These are phyloP conservation scores for Epinephelus coioides DNA, from an alignment of 2,797 vertebrate genomes.

Conservation along the genomic window DNA sequence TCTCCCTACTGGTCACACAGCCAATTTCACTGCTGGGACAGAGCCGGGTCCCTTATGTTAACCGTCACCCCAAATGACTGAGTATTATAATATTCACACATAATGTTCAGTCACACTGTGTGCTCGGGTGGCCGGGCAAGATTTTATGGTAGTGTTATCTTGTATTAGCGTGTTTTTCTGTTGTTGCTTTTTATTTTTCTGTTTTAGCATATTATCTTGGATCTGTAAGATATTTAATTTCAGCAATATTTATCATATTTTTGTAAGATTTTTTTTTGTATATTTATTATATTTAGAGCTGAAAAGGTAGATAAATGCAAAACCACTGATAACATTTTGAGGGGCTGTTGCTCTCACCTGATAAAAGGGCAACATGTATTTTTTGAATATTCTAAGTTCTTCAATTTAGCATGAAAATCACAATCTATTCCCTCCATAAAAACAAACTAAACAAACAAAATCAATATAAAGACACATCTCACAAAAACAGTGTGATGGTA, in stretches of 20 bases:
- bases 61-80: conserved; percentile 31
- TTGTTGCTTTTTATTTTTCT: not conserved
- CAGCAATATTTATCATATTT: not conserved
- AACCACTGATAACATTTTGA: too few species aligned
- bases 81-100: conserved; percentile 15
- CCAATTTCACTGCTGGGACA: conserved; percentile 69
- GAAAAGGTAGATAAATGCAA: not conserved
- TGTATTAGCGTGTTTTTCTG: not conserved
- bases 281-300: too few species aligned
- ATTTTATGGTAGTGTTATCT: not conserved
- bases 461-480: too few species aligned
- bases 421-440: too few species aligned
- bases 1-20: conserved; percentile 81
- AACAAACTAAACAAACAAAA: too few species aligned
- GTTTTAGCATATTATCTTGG: not conserved
- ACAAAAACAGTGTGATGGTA: too few species aligned
- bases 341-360: too few species aligned
- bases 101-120: conserved; percentile 19
- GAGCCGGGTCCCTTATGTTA: conserved; percentile 25
- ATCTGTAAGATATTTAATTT: not conserved
- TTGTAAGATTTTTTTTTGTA: not conserved
- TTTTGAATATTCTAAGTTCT: too few species aligned
- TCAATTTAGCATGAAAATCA: too few species aligned
- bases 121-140: not conserved
- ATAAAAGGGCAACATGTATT: too few species aligned